Conservation (phyloP, 2,888 invertebrate genomes). For the Mesorhabditis belari region DNA sequence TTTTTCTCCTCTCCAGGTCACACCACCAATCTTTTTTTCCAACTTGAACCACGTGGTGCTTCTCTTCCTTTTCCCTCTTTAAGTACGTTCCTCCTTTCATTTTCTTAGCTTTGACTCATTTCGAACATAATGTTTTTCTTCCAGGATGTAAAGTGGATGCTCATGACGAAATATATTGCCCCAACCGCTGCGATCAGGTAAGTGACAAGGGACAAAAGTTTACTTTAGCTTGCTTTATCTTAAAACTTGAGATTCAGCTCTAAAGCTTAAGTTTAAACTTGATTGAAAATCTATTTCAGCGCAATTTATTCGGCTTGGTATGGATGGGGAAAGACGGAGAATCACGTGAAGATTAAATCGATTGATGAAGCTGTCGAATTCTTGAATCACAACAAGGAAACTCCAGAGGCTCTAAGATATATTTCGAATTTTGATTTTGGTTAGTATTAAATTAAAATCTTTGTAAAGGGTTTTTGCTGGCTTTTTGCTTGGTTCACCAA, state of each 20-base stretch:
- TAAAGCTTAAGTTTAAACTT: no score
- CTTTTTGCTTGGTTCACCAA: neutral
- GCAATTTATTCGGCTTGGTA: constrained; percentile 25
- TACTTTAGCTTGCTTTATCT: no score
- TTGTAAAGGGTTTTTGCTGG: neutral
- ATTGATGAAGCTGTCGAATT: constrained; percentile 27
- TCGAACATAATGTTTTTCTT: no score
- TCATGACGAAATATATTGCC: neutral
- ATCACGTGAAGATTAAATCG: constrained; percentile 16
- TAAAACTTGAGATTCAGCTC: no score
- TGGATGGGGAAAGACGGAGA: constrained; percentile 9
- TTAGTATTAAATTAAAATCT: constrained; percentile 2
- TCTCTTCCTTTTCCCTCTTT: no score
- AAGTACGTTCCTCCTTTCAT: no score
- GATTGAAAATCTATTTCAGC: constrained; percentile 4
- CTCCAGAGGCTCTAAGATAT: constrained; percentile 21
- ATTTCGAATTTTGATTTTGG: constrained; percentile 17
- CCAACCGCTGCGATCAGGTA: neutral
- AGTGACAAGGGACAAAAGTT: no score
- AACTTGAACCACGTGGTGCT: neutral
- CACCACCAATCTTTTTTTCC: no score
- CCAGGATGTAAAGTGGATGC: no score
- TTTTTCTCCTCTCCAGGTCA: no score
- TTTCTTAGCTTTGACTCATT: no score
- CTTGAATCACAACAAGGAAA: constrained; percentile 22